Conservation (phyloP, 2,888 invertebrate species). For the Oegoconia quadripuncta region DNA sequence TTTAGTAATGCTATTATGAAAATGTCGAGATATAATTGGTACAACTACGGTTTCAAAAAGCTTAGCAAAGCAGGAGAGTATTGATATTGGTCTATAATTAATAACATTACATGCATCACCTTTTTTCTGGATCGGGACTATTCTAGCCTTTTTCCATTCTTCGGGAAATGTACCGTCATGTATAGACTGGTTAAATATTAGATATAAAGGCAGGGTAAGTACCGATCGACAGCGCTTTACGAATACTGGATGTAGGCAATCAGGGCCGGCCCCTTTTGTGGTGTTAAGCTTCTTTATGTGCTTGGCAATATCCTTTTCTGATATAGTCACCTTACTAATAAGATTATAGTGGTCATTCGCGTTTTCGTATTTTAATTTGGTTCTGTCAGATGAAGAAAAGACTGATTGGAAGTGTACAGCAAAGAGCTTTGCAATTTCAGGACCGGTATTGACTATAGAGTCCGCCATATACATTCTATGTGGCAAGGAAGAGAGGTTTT, state of each 20-base stretch:
- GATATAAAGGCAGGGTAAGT: not conserved
- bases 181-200: conserved; percentile 1
- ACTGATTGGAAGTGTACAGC: too few species aligned
- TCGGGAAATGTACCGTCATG: not conserved
- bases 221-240: not conserved
- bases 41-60: not conserved
- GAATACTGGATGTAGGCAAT: conserved; percentile 1
- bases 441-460: too few species aligned
- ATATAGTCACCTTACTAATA: too few species aligned
- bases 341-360: too few species aligned
- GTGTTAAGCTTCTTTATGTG: too few species aligned
- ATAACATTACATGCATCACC: not conserved
- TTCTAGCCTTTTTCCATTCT: conserved; percentile 2
- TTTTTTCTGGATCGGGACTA: not conserved
- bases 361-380: too few species aligned
- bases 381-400: too few species aligned
- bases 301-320: too few species aligned
- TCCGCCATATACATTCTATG: too few species aligned
- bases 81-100: conserved; percentile 1
- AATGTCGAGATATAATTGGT: not conserved
- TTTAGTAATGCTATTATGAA: not conserved
- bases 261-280: not conserved
- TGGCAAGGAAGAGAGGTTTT: too few species aligned
- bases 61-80: not conserved
- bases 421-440: too few species aligned